phyloP scores from a whole-genome alignment of 2,797 vertebrate genomes.

The Malacoraja senta region DNA sequence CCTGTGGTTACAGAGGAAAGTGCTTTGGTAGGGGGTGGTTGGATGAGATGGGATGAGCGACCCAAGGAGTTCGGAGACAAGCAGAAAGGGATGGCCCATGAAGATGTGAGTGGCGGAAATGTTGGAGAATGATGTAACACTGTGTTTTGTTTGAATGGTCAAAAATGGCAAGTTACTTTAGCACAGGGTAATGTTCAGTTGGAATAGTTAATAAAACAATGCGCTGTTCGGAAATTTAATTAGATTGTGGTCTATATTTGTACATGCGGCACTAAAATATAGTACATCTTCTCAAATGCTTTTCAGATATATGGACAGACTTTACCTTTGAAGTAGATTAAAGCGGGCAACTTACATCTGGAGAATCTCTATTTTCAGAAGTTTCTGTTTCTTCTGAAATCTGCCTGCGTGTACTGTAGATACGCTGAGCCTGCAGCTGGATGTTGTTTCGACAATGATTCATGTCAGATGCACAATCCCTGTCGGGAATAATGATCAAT shows the following conservation, averaged over 20 bases:
- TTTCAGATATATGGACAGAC: background rate
- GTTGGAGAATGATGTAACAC: no score
- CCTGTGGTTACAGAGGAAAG: no score
- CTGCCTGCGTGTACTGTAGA: conserved; percentile 77
- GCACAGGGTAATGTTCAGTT: background rate
- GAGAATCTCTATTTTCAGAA: conserved; percentile 64
- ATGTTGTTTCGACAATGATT: conserved; percentile 58
- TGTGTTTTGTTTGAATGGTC: background rate
- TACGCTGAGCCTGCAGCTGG: conserved; percentile 66
- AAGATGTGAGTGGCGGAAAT: no score
- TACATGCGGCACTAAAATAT: background rate
- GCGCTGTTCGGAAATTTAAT: background rate
- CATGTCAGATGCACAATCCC: conserved; percentile 65
- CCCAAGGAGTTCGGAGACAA: no score
- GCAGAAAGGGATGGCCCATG: no score
- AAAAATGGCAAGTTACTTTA: conserved; percentile 21
- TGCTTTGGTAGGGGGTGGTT: no score
- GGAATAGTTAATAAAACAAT: background rate
- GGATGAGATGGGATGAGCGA: no score
- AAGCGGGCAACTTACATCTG: conserved; percentile 63
- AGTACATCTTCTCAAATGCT: no score
- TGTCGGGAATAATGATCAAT: conserved; percentile 45
- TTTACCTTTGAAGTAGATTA: background rate
- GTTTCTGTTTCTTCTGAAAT: conserved; percentile 81
- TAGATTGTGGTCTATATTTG: background rate